These are phyloP conservation scores for Dissostichus mawsoni DNA, from an alignment of 2,113 vertebrate species.

Conservation along the genomic window DNA sequence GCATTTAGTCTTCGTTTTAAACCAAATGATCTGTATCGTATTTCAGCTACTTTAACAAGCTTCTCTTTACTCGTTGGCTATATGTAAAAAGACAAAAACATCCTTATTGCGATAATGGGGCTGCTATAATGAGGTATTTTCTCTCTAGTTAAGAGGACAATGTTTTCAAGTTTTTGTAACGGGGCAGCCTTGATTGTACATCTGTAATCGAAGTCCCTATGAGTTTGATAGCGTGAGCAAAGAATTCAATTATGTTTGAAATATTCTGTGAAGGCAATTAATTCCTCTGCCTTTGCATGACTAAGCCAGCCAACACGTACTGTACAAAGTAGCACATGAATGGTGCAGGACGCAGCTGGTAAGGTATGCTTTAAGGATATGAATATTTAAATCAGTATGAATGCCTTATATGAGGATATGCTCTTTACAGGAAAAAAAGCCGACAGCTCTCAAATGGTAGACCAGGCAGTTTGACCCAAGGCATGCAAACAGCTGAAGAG, in stretches of 20 bases:
- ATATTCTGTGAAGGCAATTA: background rate
- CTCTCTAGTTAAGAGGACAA: background rate
- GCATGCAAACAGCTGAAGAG: slow-evolving; percentile 5
- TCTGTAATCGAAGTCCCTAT: background rate
- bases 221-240: background rate
- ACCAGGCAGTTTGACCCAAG: too few relatives aligned
- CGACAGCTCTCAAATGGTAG: background rate
- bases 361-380: slow-evolving; percentile 9
- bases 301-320: background rate
- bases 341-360: background rate
- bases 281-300: background rate
- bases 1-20: background rate
- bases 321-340: background rate
- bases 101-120: background rate
- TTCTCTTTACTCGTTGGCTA: background rate
- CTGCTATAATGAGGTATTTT: background rate
- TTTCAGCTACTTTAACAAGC: background rate
- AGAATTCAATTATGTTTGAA: background rate
- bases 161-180: too few relatives aligned
- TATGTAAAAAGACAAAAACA: background rate
- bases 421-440: background rate
- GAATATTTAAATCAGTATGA: slow-evolving; percentile 15
- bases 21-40: background rate
- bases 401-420: slow-evolving; percentile 20
- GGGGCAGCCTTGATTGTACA: background rate